phyloP scores from a whole-genome alignment of 2,797 vertebrate genomes.

The Melanogrammus aeglefinus region DNA sequence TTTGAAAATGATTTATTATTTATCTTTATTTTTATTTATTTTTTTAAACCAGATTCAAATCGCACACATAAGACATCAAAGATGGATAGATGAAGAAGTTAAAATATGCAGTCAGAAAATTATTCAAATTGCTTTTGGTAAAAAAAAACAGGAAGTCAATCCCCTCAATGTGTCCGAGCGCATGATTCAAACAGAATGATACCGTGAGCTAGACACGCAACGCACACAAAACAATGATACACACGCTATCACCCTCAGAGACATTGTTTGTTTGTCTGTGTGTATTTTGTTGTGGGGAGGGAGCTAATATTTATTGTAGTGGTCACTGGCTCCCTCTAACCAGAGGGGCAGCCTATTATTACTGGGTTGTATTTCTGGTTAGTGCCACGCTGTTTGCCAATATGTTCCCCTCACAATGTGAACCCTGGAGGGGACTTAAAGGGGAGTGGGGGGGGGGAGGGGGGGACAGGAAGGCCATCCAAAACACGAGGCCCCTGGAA shows the following conservation, averaged over 20 bases:
- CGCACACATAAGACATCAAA: constrained; percentile 84
- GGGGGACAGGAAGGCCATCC: background rate
- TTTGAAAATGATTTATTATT: constrained; percentile 64
- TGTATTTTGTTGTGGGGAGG: constrained; percentile 30
- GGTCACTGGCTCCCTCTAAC: constrained; percentile 36
- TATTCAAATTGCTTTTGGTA: constrained; percentile 73
- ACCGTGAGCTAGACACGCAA: constrained; percentile 42
- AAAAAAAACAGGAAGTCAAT: background rate
- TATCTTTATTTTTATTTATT: constrained; percentile 45
- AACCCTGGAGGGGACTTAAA: constrained; percentile 23
- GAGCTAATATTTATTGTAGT: constrained; percentile 33
- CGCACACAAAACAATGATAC: constrained; percentile 8
- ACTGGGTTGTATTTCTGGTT: constrained; percentile 33
- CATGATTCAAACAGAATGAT: constrained; percentile 72
- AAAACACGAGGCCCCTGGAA: background rate
- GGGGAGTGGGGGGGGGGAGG: background rate
- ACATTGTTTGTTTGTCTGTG: constrained; percentile 10
- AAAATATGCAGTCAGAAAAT: constrained; percentile 77
- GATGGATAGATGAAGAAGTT: constrained; percentile 70
- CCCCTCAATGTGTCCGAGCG: constrained; percentile 76
- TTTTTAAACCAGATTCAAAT: constrained; percentile 64
- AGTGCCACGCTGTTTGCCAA: constrained; percentile 51
- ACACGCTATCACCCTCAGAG: constrained; percentile 19
- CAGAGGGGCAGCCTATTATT: constrained; percentile 51
- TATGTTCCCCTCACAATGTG: constrained; percentile 49